Conservation (phyloP, 2,797 vertebrate species). For the Acanthopagrus latus region DNA sequence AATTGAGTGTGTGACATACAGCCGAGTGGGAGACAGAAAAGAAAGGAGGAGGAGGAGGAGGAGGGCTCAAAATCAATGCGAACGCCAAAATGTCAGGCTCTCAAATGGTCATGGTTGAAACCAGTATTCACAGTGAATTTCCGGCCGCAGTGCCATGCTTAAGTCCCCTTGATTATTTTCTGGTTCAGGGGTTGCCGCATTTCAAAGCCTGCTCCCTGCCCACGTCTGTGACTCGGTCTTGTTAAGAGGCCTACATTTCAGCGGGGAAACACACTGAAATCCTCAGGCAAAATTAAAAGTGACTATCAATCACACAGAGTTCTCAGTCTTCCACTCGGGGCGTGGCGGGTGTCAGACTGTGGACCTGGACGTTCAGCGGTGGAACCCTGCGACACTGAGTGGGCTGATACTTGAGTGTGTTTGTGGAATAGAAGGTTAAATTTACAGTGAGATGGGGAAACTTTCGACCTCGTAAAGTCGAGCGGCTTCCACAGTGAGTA, state of each 20-base stretch:
- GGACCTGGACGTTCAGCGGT: constrained; percentile 23
- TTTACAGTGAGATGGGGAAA: constrained; percentile 53
- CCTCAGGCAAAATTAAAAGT: constrained; percentile 74
- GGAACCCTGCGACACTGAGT: constrained; percentile 35
- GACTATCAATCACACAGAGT: constrained; percentile 76
- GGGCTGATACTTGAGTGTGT: constrained; percentile 63
- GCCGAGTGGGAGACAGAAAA: constrained; percentile 53
- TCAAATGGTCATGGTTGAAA: constrained; percentile 82
- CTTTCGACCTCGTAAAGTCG: constrained; percentile 28
- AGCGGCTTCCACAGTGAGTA: constrained; percentile 40
- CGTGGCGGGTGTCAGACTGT: constrained; percentile 45
- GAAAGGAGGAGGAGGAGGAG: constrained; percentile 8
- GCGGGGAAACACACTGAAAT: constrained; percentile 61
- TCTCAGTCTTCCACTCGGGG: constrained; percentile 64
- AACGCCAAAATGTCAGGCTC: constrained; percentile 75
- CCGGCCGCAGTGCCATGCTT: constrained; percentile 79
- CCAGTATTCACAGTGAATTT: constrained; percentile 83
- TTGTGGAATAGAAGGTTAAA: constrained; percentile 60
- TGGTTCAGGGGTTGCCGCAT: constrained; percentile 79
- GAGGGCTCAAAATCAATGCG: constrained; percentile 59
- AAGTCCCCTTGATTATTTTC: constrained; percentile 85
- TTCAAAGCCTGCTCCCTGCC: constrained; percentile 78
- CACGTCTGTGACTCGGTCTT: constrained; percentile 71
- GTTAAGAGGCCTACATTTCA: constrained; percentile 78
- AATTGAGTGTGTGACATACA: constrained; percentile 76